These are phyloP conservation scores for Arenicola marina DNA, from an alignment of 2,888 invertebrate genomes.

Conservation along the genomic window DNA sequence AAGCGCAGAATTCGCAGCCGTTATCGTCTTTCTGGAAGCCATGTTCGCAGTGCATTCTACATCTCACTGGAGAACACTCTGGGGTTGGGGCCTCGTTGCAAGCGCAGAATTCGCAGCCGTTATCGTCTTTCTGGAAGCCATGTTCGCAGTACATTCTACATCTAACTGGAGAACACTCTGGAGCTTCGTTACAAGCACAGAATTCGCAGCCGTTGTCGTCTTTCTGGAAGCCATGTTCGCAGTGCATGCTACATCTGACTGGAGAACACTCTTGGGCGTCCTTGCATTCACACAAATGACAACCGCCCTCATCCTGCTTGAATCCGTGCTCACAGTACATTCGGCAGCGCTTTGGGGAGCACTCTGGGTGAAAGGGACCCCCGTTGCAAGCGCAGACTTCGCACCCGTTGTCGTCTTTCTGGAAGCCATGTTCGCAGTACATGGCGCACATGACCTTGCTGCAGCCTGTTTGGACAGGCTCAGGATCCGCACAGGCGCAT, in stretches of 20 bases:
- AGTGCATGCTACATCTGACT: slow-evolving; percentile 1
- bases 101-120: slow-evolving; percentile 3
- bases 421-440: slow-evolving; percentile 14
- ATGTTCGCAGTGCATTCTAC: no score
- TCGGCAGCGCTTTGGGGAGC: slow-evolving; percentile 8
- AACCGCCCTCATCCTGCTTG: slow-evolving; percentile 15
- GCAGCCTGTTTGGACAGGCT: no score
- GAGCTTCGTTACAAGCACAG: slow-evolving; percentile 9
- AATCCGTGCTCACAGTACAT: slow-evolving; percentile 23
- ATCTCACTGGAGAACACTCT: no score
- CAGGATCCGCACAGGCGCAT: slow-evolving; percentile 16
- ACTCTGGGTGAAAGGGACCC: neutral
- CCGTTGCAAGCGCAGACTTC: slow-evolving; percentile 10
- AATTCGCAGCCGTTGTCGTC: slow-evolving; percentile 14
- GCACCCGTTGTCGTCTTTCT: slow-evolving; percentile 16
- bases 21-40: no score
- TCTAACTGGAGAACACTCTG: neutral
- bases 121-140: neutral
- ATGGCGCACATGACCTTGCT: slow-evolving; percentile 1
- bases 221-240: slow-evolving; percentile 10
- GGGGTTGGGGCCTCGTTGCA: neutral
- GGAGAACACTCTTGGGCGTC: neutral
- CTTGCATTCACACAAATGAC: slow-evolving; percentile 17
- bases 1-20: no score
- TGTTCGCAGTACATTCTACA: slow-evolving; percentile 8